phyloP scores from a whole-genome alignment of 2,797 vertebrate species.

The Chaetodon trifasciatus region DNA sequence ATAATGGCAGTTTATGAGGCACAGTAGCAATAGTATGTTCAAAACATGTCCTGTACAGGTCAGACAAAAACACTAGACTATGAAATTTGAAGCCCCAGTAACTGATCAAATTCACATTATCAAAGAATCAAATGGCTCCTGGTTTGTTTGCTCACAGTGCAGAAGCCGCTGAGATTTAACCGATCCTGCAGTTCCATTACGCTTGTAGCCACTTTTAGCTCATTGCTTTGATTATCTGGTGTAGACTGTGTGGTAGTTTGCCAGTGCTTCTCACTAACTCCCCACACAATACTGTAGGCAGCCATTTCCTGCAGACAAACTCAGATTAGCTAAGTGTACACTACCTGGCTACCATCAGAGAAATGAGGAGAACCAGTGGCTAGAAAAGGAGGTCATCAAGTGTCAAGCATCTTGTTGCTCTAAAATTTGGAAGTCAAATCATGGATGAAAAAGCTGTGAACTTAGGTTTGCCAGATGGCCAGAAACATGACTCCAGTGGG shows the following conservation, averaged over 20 bases:
- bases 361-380: background rate
- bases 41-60: background rate
- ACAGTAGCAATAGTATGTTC: background rate
- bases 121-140: background rate
- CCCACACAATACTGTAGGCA: background rate
- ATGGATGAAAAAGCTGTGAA: background rate
- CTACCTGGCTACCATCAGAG: background rate
- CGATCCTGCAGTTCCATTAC: constrained; percentile 1
- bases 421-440: background rate
- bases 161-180: constrained; percentile 4
- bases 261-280: background rate
- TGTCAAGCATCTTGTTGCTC: background rate
- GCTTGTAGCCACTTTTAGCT: constrained; percentile 6
- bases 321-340: constrained; percentile 3
- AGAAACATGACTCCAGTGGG: background rate
- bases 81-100: background rate
- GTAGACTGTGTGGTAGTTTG: constrained; percentile 16
- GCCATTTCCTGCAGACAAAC: constrained; percentile 8
- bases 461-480: background rate
- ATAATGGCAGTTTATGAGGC: background rate
- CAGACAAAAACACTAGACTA: background rate
- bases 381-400: background rate
- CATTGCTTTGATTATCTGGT: background rate
- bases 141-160: background rate
- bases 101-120: background rate